Conservation (phyloP, 2,797 vertebrate species). For the Paramormyrops hopkinsi region DNA sequence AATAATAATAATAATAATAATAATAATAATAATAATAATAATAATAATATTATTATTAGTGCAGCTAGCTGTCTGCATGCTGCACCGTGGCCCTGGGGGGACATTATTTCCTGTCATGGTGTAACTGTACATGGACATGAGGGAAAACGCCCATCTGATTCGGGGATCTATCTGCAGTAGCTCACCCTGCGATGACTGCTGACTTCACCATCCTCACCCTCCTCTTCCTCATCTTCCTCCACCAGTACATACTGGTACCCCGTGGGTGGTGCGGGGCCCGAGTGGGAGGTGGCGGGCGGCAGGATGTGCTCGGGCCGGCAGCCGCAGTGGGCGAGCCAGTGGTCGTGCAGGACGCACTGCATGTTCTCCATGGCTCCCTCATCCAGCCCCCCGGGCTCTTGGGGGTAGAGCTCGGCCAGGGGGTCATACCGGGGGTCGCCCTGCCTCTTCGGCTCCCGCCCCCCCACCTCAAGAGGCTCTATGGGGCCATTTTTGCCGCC, state of each 20-base stretch:
- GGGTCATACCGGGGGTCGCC: constrained; percentile 33
- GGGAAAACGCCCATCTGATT: neutral
- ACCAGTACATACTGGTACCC: constrained; percentile 61
- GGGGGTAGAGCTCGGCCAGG: constrained; percentile 2
- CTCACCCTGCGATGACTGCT: constrained; percentile 20
- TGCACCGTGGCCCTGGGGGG: neutral
- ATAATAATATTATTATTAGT: neutral
- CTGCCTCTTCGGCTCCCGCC: constrained; percentile 37
- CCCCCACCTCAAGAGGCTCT: neutral
- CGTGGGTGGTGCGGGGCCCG: neutral
- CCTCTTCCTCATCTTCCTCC: constrained; percentile 45
- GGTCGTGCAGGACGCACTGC: constrained; percentile 31
- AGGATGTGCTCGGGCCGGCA: constrained; percentile 28
- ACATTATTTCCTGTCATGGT: neutral
- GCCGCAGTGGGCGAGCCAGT: constrained; percentile 27
- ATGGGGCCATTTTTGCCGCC: neutral
- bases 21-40: too few relatives aligned
- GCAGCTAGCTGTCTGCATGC: neutral
- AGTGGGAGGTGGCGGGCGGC: neutral
- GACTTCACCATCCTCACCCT: neutral
- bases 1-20: neutral
- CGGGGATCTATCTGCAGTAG: neutral
- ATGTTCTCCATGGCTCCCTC: neutral
- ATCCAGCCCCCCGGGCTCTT: constrained; percentile 22
- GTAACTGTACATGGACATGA: neutral